Evolutionary conservation across 1,140 invertebrate species (phyloP).

Genomic region (Glossosoma conforme): DNA sequence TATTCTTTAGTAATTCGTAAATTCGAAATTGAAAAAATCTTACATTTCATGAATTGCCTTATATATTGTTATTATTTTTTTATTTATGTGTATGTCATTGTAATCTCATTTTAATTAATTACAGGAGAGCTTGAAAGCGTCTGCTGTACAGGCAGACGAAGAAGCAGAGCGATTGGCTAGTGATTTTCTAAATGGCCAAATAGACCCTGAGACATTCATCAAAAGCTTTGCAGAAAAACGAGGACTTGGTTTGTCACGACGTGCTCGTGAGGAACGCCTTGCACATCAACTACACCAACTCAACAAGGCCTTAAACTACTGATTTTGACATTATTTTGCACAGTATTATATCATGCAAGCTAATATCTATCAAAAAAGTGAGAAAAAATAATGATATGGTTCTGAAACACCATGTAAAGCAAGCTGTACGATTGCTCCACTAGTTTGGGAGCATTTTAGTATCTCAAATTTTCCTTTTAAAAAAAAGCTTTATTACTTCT

Average conservation of each 20-base stretch:
- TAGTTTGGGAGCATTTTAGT: too few relatives aligned
- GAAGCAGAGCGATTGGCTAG: constrained; percentile 71
- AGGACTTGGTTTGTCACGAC: constrained; percentile 63
- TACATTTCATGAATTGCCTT: not conserved
- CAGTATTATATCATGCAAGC: too few relatives aligned
- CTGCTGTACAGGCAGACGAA: constrained; percentile 64
- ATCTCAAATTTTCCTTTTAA: too few relatives aligned
- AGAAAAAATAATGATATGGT: too few relatives aligned
- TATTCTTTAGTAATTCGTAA: constrained; percentile 2
- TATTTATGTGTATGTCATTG: too few relatives aligned
- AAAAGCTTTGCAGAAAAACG: constrained; percentile 63
- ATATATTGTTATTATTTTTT: not conserved
- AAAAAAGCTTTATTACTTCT: too few relatives aligned
- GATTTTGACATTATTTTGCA: too few relatives aligned
- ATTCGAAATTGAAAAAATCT: constrained; percentile 1
- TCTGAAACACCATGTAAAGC: too few relatives aligned
- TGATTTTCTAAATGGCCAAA: constrained; percentile 65
- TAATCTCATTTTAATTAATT: constrained; percentile 22
- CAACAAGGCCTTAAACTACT: too few relatives aligned
- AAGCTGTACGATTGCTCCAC: too few relatives aligned
- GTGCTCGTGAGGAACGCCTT: constrained; percentile 72
- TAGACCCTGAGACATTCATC: constrained; percentile 71
- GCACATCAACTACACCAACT: constrained; percentile 59
- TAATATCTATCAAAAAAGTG: too few relatives aligned
- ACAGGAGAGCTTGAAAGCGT: constrained; percentile 50